Evolutionary conservation across 2,888 invertebrate species (phyloP), one percentile per base, ranked within the genome.

Genomic region (Patella pellucida): DNA sequence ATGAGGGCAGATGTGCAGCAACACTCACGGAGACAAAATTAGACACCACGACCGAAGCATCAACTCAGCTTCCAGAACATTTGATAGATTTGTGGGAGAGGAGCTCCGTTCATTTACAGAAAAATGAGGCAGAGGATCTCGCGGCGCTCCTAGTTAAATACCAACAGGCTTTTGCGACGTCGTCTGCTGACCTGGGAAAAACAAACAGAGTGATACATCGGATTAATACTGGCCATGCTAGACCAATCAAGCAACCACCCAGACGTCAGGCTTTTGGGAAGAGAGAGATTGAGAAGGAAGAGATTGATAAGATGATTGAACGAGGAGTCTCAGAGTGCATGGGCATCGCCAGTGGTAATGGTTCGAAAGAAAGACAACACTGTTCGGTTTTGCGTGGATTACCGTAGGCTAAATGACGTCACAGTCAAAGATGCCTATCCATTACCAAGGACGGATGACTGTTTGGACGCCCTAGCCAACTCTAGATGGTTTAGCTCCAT

Each of bases 351-450:
- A 19, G 16, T 81, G 67, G 77, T 77, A 50, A 77, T 70, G 69
- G 78, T 81, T 15, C 72, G 50, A 69, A 81, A 81, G 72, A 76
- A 73, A 14, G 73, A 75, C 19, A 75, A 76, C 7, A 56, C 62
- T 11, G 75, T 74, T 4, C 52, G 78, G 19, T 72, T 70, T 1
- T 81, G 79, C 75, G 75, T 79, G 3, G 81, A 80, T 69, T 80
- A 75, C 52, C 54, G 80, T 16, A 67, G 52, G 15, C 52, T 79
- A 23, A 79, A 79, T 73, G 79, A 79, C n/a, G 27, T 72, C 15
- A 76, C 76, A 2, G 54, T 52, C 27, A 72, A 72, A 27, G 71
- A 73, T 73, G 75, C 75, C 7, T 79, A 74, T 56, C 76, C 79
- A 0, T 31, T 78, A 14, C 74, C 76, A 41, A 41, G 73, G 19